Conservation (phyloP, 2,797 vertebrate species). For the Bovichtus diacanthus region DNA sequence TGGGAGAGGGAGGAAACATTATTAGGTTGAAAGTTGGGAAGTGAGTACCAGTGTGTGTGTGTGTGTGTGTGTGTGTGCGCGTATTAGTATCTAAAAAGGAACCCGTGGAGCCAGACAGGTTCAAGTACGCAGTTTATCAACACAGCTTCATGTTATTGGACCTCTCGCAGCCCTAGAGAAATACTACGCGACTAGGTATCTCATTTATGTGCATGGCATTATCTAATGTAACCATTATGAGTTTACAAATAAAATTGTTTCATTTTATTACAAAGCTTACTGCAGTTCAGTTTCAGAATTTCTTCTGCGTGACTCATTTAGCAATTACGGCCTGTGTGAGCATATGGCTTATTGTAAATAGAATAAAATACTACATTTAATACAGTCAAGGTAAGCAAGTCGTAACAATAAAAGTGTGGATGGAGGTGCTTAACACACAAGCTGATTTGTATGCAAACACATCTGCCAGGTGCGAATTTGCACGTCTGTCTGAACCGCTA, state of each 20-base stretch:
- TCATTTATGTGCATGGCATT: conserved; percentile 38
- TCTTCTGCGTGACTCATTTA: conserved; percentile 40
- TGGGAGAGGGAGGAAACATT: conserved; percentile 60
- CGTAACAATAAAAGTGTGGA: conserved; percentile 35
- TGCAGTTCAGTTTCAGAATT: conserved; percentile 23
- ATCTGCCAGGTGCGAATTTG: conserved; percentile 50
- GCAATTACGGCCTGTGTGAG: conserved; percentile 28
- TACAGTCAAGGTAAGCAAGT: conserved; percentile 35
- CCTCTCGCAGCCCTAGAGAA: conserved; percentile 39
- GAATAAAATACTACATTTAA: conserved; percentile 54
- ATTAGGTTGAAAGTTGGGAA: conserved; percentile 52
- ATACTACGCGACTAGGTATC: conserved; percentile 10
- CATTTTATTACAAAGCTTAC: conserved; percentile 53
- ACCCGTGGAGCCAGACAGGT: conserved; percentile 35
- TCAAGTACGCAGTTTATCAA: conserved; percentile 59
- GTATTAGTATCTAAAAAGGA: conserved; percentile 13
- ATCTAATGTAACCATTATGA: conserved; percentile 46
- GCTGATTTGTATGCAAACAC: conserved; percentile 57
- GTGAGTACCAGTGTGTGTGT: conserved; percentile 1
- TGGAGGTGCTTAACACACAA: conserved; percentile 27
- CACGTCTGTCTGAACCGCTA: conserved; percentile 37
- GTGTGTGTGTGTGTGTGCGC: background rate
- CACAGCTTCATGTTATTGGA: conserved; percentile 42
- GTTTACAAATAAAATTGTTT: conserved; percentile 51
- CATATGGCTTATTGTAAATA: conserved; percentile 55